Percentiles rank a stretch among this genome's conserved stretches.
Conservation (phyloP, 2,888 invertebrate species). For the Hylaea fasciaria region DNA sequence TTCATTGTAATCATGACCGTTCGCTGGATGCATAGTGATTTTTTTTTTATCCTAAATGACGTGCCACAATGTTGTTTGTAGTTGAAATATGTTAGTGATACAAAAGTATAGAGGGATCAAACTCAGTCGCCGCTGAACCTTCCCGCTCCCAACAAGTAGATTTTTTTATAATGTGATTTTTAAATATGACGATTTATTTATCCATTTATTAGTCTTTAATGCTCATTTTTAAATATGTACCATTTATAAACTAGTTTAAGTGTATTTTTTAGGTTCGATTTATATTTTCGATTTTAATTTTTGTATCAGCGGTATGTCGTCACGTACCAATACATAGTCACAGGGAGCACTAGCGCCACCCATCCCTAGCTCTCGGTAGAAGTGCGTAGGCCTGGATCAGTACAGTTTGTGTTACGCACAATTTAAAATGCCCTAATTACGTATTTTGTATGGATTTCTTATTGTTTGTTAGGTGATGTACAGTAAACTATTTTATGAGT, state of each 20-base stretch:
- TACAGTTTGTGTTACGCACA: constrained; percentile 71
- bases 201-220: constrained; percentile 78
- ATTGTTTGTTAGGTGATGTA: constrained; percentile 46
- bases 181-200: constrained; percentile 78
- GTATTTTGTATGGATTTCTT: constrained; percentile 37
- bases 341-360: constrained; percentile 58
- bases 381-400: constrained; percentile 35
- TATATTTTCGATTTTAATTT: constrained; percentile 57
- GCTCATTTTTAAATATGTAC: constrained; percentile 82
- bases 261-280: constrained; percentile 74
- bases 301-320: constrained; percentile 51
- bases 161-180: constrained; percentile 68
- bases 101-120: constrained; percentile 65
- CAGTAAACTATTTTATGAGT: constrained; percentile 45
- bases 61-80: constrained; percentile 82
- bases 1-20: constrained; percentile 58
- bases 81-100: constrained; percentile 69
- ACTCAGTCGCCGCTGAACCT: constrained; percentile 59
- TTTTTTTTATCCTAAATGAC: constrained; percentile 69
- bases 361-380: constrained; percentile 61
- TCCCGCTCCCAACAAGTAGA: constrained; percentile 48
- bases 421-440: constrained; percentile 54
- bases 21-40: constrained; percentile 58
- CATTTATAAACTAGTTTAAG: constrained; percentile 76
- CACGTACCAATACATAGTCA: constrained; percentile 60